These are phyloP conservation scores for Bombus superbus DNA, from an alignment of 1,140 invertebrate species.

Conservation along the genomic window DNA sequence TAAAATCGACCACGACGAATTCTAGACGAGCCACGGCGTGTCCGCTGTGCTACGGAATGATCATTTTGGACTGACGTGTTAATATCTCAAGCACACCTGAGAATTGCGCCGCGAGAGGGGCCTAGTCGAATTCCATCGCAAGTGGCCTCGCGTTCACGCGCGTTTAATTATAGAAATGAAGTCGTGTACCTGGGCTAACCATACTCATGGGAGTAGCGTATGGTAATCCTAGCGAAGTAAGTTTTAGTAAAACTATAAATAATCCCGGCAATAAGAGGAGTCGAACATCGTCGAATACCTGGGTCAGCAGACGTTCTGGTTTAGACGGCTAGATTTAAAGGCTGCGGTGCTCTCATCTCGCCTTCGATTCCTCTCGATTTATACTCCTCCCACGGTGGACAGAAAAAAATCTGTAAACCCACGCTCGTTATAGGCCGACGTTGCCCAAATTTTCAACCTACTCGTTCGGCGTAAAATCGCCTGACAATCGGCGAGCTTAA, in stretches of 20 bases:
- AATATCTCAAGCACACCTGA: slow-evolving; percentile 31
- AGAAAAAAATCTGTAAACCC: background rate
- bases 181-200: slow-evolving; percentile 57
- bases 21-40: background rate
- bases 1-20: background rate
- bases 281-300: slow-evolving; percentile 58
- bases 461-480: background rate
- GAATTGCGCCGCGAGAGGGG: background rate
- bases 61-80: background rate
- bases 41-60: background rate
- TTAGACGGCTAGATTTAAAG: slow-evolving; percentile 35
- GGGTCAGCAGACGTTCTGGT: slow-evolving; percentile 60
- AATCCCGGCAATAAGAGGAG: slow-evolving; percentile 63
- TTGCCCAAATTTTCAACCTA: background rate
- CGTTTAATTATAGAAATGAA: slow-evolving; percentile 69
- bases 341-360: background rate
- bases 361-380: background rate
- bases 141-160: slow-evolving; percentile 37
- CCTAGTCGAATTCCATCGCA: slow-evolving; percentile 48
- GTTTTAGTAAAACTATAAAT: slow-evolving; percentile 71
- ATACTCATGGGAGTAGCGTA: slow-evolving; percentile 56
- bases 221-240: slow-evolving; percentile 65
- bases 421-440: background rate
- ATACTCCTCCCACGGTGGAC: background rate
- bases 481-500: background rate